Evolutionary conservation across 2,797 vertebrate genomes (phyloP), one percentile per base, ranked within the genome.

Genomic region (Novumbra hubbsi): DNA sequence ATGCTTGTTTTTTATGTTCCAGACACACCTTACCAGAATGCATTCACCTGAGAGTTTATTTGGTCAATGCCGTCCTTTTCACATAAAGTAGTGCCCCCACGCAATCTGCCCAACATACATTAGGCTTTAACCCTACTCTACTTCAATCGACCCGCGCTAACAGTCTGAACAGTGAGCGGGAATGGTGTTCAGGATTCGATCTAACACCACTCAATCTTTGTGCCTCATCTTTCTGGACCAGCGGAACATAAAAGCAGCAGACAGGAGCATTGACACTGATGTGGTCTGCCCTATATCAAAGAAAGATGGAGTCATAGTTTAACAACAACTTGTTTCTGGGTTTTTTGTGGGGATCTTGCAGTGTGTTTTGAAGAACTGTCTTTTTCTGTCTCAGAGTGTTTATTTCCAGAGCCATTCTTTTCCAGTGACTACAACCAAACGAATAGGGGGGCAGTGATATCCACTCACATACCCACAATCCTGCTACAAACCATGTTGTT

Each of bases 111-210:
- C 65, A 55, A 66, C 48, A 21, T 27, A 24, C 27, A 64, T 64
- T 4, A 3, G 16, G 27, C 49, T 55, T 38, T 38, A 19, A 41
- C 32, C 32, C 68, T 11, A 24, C 68, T 11, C 60, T 3, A 55
- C 68, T 74, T 80, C 73, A 77, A 69, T 72, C 67, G 19, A 34
- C 14, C 55, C 1, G 48, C 28, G 34, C 63, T 60, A 52, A 24
- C 21, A 55, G 71, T 71, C 73, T 69, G 21, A 69, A 63, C 50
- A 28, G 48, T 55, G 66, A 73, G 78, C 73, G 74, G 55, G 30
- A 73, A 17, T 68, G 76, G 76, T 27, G 75, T 70, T 82, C 75
- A 62, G 45, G 16, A 76, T 60, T 63, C 74, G 73, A 83, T 78
- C 76, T 80, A 32, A 74, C 75, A 75, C 78, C 73, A 74, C 64